Base-by-base conservation (phyloP, 1,140 invertebrate species). In the Lasioglossum baleicum region DNA sequence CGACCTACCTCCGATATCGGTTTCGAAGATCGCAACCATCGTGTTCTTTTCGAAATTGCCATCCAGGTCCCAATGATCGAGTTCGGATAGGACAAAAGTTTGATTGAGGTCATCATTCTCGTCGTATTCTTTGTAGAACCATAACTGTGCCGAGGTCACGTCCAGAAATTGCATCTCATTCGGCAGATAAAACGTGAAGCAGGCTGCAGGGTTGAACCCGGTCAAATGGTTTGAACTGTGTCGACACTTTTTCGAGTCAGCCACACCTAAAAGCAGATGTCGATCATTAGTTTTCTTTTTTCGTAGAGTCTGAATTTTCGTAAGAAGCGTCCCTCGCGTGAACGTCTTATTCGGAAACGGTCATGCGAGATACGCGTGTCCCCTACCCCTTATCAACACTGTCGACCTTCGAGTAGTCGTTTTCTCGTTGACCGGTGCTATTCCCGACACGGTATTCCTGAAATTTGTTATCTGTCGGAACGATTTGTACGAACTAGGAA, bases 11-110 rank as follows among this genome's bases (percentile, higher is more conserved):
- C 93, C 93, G 11, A 95, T 93, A 82, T 95, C 94, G 5, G 96
- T 96, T 89, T 96, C 95, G 83, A 95, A 94, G 75, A 96, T 96
- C 6, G 96, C 96, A 69, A 97, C 95, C 0, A 96, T 95, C 72
- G 95, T 96, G 7, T 95, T 95, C 89, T 96, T 95, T 83, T 95
- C 95, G 83, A 96, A 95, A 88, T 95, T 95, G 69, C 95, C 94
- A 53, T 95, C 94, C 44, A 94, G 94, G 88, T 96, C 94, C 95
- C 96, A 96, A 82, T 96, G 95, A 67, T 96, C 95, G n/a, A 96
- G 94, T 91, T 97, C 96, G 0, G 96, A 96, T 10, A 97, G 94
- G 0, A 97, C 95, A 81, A 97, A 96, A 0, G 96, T 96, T 88
- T 97, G 96, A 89, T 96, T 95, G 40, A 93, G 92, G 20, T 93